Conservation (phyloP, 2,888 invertebrate species). For the Stenotaenia linearis region DNA sequence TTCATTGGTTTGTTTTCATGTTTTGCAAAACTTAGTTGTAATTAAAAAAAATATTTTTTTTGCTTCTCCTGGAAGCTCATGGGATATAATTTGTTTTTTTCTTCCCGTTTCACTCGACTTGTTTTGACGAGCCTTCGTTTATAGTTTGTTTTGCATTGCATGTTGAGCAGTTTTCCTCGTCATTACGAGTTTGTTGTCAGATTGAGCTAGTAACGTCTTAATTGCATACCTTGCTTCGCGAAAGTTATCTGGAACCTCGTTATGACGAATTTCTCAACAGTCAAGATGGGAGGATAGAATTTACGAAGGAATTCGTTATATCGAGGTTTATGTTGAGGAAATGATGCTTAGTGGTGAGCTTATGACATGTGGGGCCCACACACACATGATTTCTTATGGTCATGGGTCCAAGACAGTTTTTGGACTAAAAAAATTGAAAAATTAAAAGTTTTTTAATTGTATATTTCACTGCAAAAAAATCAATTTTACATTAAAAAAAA, state of each 20-base stretch:
- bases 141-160: background rate
- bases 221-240: background rate
- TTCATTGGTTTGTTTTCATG: background rate
- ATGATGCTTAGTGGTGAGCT: no score
- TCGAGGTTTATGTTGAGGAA: no score
- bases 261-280: no score
- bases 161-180: background rate
- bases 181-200: background rate
- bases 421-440: background rate
- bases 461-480: no score
- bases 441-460: background rate
- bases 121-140: background rate
- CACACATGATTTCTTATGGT: no score
- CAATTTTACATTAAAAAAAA: no score
- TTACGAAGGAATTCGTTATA: no score
- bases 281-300: no score
- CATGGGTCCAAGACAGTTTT: no score
- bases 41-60: background rate
- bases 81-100: background rate
- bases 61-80: background rate
- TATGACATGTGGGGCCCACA: no score
- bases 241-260: no score
- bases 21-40: background rate
- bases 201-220: background rate
- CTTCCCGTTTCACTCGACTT: background rate